Evolutionary conservation across 2,888 invertebrate genomes (phyloP), one percentile per base, ranked within the genome.

Genomic region (Trissoscelio sp.): DNA sequence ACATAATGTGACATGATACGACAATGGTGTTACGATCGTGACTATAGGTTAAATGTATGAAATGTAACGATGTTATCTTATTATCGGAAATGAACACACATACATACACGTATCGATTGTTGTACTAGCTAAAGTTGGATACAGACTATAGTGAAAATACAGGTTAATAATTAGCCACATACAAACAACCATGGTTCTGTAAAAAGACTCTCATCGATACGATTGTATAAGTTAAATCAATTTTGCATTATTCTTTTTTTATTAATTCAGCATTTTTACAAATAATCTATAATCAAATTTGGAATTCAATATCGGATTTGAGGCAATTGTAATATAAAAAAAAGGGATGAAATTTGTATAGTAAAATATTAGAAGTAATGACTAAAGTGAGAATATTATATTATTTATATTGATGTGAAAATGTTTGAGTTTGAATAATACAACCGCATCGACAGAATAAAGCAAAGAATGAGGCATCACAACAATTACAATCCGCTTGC

Each of bases 41-140:
- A 53, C 24, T 75, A 24, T 62, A 67, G 60, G 57, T 66, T 72
- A 46, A 67, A 74, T 67, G 53, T 75, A 64, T 77, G 72, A 70
- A 66, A 67, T 81, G 81, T 74, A 74, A 62, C 62, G 74, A 81
- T 72, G 58, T 64, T 70, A 77, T 70, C 51, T 53, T 69, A 74
- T 72, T 73, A 67, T 67, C 72, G 72, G 64, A 74, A 82, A 82
- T 79, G 75, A 82, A 79, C 79, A 82, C 78, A 82, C 82, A 82
- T 75, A 79, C 69, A 73, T 55, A 70, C 70, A 77, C 24, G 67
- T 73, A 79, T 75, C 69, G 79, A 75, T 82, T 79, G 39, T 64
- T 78, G 31, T 51, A 70, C 81, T 75, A 82, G 24, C 78, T 79
- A 79, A 74, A 22, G 42, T 57, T 78, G 62, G 64, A 28, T 57